Evolutionary conservation across 2,888 invertebrate genomes (phyloP), one percentile per base, ranked within the genome.

Genomic region (Agrochola circellaris): DNA sequence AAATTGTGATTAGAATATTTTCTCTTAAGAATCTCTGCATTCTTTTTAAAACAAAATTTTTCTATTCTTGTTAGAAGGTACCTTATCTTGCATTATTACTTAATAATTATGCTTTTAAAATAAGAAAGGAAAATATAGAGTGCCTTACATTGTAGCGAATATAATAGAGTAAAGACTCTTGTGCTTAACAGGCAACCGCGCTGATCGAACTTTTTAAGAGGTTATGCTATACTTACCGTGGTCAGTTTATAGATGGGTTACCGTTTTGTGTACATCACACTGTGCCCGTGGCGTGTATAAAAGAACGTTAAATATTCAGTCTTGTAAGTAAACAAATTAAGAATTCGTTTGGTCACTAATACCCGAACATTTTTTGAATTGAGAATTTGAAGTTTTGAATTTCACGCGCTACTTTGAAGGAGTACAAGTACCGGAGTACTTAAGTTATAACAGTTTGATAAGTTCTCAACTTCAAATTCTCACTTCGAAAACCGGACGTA

Each of bases 101-200:
- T 51, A 65, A 17, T 20, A 75, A 56, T 6, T 66, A 61, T n/a
- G 26, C 51, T 72, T 68, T 68, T 7, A 68, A 71, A 45, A 54
- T 70, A 77, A 30, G 2, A 48, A 64, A 38, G 26, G n/a, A 64
- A 64, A 64, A 76, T 69, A 38, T 30, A 26, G 6, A 58, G 48
- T 30, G 1, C 20, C 62, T 71, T 38, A 38, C 38, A 30, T n/a
- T 64, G 48, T 48, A n/a, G 23, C 15, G 9, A 20, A 17, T 58
- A 38, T 58, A 58, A 42, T 48, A 38, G n/a, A 77, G 56, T 38
- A 11, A 45, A 26, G 15, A 54, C 26, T 64, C 8, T 30, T 38
- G 30, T 30, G 6, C 26, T 48, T 9, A 13, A 34, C 20, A 45
- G 17, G 26, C 8, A 17, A 30, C 20, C n/a, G 7, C 23, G 8